Evolutionary conservation across 2,113 vertebrate genomes (phyloP), one percentile per base, ranked within the genome.

Genomic region (Phyllostomus hastatus): DNA sequence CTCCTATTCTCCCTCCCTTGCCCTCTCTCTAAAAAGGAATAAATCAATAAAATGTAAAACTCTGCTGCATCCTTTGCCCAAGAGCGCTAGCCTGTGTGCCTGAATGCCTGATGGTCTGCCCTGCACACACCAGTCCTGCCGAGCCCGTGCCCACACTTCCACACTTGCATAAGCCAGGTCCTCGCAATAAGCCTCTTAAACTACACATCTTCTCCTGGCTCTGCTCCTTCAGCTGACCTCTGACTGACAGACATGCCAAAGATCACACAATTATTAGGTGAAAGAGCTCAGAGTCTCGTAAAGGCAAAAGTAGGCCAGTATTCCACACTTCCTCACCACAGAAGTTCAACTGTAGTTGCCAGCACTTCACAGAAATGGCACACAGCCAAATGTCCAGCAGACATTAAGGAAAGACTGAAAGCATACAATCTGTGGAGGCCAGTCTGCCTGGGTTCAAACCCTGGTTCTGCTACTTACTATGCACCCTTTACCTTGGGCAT

Each of bases 241-340:
- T 35, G 17, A 84, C 24, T 46, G 31, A 64, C 4, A 88, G 1
- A 72, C 24, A 1, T 20, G 73, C 22, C 69, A 41, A 84, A 78
- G 38, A 46, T 50, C 31, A 64, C 84, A 57, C 10, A 17, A 6
- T 24, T 35, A 31, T 46, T 52, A 48, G 1, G 67, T 22, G 33
- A 86, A 33, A 72, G 67, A 73, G 59, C 48, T 89, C 66, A 66
- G 46, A 66, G 46, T 69, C 52, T 88, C 41, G 20, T 35, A 48
- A 85, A 87, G 81, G 38, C 95, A 43, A 26, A 33, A 73, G 50
- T 5, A 89, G 57, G 41, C 59, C 67, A 81, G n/a, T 12, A 26
- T 72, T 33, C 35, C 57, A 54, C 0, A 50, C 24, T 38, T 28
- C 6, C 38, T 59, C 61, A 46, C 61, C 43, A 52, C 4, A 28